Evolutionary conservation across 1,140 invertebrate genomes (phyloP).

Genomic region (Nomia melanderi): DNA sequence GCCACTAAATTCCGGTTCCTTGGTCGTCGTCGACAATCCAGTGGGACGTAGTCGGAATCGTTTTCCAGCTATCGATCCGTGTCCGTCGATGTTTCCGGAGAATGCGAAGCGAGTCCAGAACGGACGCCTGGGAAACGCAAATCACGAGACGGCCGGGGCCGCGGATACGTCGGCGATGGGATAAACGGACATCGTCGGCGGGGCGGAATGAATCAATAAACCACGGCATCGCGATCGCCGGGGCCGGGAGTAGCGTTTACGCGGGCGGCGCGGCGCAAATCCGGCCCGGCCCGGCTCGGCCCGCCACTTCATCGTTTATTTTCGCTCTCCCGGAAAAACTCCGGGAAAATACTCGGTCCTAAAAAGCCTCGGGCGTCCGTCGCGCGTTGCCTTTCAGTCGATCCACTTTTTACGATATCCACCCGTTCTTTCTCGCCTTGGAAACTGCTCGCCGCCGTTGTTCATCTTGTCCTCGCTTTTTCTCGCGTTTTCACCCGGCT

Average conservation of each 20-base stretch:
- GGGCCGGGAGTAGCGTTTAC: slow-evolving; percentile 31
- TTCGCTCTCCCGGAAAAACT: slow-evolving; percentile 15
- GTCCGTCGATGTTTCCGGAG: slow-evolving; percentile 28
- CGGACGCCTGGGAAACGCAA: slow-evolving; percentile 56
- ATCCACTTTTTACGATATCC: background rate
- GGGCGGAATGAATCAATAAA: slow-evolving; percentile 63
- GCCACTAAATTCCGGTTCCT: too few species aligned
- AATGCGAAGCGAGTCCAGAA: slow-evolving; percentile 41
- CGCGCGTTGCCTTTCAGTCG: slow-evolving; percentile 6
- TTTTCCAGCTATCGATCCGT: slow-evolving; percentile 48
- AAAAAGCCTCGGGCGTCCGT: background rate
- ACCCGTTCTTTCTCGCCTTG: too few species aligned
- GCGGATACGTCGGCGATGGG: slow-evolving; percentile 59
- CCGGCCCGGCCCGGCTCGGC: background rate
- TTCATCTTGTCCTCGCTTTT: background rate
- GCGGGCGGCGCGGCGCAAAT: background rate
- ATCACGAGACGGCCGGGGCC: slow-evolving; percentile 56
- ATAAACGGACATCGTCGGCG: slow-evolving; percentile 57
- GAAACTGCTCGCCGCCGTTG: background rate
- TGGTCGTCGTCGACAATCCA: too few species aligned
- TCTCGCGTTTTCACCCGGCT: background rate
- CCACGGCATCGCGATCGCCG: slow-evolving; percentile 47
- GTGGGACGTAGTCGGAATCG: background rate
- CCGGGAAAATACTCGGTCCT: slow-evolving; percentile 23
- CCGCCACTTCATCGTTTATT: slow-evolving; percentile 38